Percentiles rank a stretch among this genome's conserved stretches.
Conservation (phyloP, 2,888 invertebrate genomes). For the Creontiades dilutus region DNA sequence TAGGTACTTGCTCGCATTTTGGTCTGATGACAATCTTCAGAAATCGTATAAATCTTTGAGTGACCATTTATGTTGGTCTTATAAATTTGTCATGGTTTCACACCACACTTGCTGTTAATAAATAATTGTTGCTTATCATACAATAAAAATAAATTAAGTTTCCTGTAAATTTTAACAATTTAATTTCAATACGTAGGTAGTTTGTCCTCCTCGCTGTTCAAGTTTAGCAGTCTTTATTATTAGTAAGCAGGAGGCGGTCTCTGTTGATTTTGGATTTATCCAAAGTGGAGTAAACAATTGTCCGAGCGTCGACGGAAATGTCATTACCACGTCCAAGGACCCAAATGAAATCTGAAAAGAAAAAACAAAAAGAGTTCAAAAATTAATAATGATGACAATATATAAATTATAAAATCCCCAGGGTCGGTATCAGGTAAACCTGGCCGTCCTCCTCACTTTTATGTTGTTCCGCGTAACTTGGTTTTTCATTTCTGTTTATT, state of each 20-base stretch:
- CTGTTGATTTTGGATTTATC: slow-evolving; percentile 83
- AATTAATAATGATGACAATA: too few relatives aligned
- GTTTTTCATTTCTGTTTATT: too few relatives aligned
- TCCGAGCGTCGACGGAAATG: slow-evolving; percentile 83
- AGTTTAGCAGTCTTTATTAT: slow-evolving; percentile 72
- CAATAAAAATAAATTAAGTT: not conserved
- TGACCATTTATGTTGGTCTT: not conserved
- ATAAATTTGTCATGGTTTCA: not conserved
- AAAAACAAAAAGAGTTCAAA: too few relatives aligned
- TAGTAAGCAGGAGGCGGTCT: slow-evolving; percentile 84
- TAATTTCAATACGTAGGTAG: not conserved
- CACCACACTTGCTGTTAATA: not conserved
- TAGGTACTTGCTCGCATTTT: too few relatives aligned
- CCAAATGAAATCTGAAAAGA: slow-evolving; percentile 84
- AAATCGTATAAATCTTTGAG: not conserved
- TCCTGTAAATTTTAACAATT: slow-evolving; percentile 17
- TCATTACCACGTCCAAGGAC: slow-evolving; percentile 84
- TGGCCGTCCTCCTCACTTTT: too few relatives aligned
- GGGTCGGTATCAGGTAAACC: too few relatives aligned
- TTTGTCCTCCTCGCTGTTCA: not conserved
- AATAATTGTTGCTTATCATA: not conserved
- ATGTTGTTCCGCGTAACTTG: too few relatives aligned
- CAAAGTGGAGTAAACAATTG: slow-evolving; percentile 84
- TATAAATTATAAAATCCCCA: too few relatives aligned
- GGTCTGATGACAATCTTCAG: too few relatives aligned